Evolutionary conservation across 2,113 vertebrate species (phyloP).

Genomic region (Rhegmatorhina hoffmannsi): DNA sequence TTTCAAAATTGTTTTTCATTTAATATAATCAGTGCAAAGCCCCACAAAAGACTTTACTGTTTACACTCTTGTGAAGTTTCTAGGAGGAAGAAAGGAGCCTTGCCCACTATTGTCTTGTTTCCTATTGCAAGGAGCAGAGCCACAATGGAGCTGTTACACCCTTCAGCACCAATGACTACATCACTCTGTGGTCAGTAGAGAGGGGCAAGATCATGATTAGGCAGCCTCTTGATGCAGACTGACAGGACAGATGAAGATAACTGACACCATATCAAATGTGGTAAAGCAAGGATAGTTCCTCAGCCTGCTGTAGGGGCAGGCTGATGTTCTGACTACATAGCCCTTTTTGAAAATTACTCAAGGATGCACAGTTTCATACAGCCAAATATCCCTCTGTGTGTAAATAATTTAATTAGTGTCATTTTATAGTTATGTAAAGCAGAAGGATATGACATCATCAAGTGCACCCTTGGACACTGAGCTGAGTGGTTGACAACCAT

Average conservation of each 20-base stretch:
- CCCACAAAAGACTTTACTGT: neutral
- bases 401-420: neutral
- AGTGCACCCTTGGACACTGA: neutral
- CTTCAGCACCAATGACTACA: neutral
- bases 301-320: neutral
- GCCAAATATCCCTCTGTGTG: neutral
- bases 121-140: neutral
- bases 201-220: neutral
- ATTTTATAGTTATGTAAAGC: neutral
- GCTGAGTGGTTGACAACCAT: neutral
- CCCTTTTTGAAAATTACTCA: neutral
- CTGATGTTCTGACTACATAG: neutral
- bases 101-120: neutral
- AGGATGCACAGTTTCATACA: neutral
- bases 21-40: neutral
- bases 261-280: fast-evolving
- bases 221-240: neutral
- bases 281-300: neutral
- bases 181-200: neutral
- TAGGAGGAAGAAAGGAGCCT: neutral
- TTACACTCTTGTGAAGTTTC: neutral
- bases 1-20: neutral
- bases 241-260: neutral
- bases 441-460: neutral
- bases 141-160: neutral